Percentiles rank a stretch among this genome's conserved stretches.
These are phyloP conservation scores for Aphelinus atriplicis DNA, from an alignment of 1,140 invertebrate species.

Conservation along the genomic window DNA sequence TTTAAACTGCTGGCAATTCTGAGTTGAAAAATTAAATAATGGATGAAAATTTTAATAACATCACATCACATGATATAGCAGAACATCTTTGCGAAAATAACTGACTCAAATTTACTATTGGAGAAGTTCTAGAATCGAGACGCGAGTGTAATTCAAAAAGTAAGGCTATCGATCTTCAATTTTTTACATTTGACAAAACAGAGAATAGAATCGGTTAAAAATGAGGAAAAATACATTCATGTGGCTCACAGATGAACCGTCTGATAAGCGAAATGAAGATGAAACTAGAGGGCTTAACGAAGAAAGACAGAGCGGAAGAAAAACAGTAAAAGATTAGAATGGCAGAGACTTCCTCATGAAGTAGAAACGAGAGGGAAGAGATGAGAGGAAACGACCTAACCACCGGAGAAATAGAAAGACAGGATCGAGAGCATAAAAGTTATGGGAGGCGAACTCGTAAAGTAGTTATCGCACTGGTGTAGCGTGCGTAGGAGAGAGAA, in stretches of 20 bases:
- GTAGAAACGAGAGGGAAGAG: constrained; percentile 1
- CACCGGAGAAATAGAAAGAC: constrained; percentile 35
- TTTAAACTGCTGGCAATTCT: no score
- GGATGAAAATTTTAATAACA: no score
- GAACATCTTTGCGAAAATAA: no score
- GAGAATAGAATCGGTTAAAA: constrained; percentile 33
- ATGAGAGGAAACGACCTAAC: constrained; percentile 25
- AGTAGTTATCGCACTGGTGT: constrained; percentile 38
- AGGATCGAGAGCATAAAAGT: constrained; percentile 41
- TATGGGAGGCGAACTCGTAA: constrained; percentile 41
- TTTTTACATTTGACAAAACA: no score
- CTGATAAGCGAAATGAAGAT: constrained; percentile 10
- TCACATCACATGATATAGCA: no score
- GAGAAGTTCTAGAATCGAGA: no score
- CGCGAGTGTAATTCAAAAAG: no score
- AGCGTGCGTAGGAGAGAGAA: constrained; percentile 12
- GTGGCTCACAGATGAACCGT: constrained; percentile 1
- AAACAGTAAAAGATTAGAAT: constrained; percentile 8
- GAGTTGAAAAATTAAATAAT: no score
- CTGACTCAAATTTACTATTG: no score
- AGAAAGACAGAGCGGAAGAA: background rate
- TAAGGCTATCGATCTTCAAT: no score
- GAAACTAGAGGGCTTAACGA: background rate
- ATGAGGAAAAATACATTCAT: constrained; percentile 1
- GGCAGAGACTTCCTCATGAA: no score